Evolutionary conservation across 2,888 invertebrate genomes (phyloP), one percentile per base, ranked within the genome.

Genomic region (Colletes collaris): DNA sequence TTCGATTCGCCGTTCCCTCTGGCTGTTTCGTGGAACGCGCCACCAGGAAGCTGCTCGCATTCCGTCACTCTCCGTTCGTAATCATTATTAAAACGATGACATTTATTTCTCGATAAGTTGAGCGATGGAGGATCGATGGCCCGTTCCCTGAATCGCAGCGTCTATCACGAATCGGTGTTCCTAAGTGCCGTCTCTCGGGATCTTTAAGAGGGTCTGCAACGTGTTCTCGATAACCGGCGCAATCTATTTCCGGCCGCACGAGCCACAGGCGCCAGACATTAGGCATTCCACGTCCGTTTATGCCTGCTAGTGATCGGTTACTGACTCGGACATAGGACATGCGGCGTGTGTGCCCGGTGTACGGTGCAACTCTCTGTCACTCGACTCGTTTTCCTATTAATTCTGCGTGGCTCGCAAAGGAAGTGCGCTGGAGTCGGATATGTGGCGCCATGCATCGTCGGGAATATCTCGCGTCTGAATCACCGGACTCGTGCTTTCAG

Each of bases 381-480:
- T 68, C 81, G 76, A 79, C 79, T 83, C 76, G 76, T 86, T 87
- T 87, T 81, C 87, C 86, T 83, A 87, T 87, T 88, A 88, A 88
- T 88, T 87, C 87, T 84, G 71, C 81, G 77, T 82, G 73, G 79
- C 87, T 88, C 83, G 82, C 85, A 87, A 89, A 90, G 89, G 90
- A 90, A 90, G 89, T 88, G 86, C 83, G 84, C 76, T 71, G 74
- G 70, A 86, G 85, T 90, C 89, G 89, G 88, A 90, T 89, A 86
- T 84, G 84, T 89, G 90, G 90, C 90, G 90, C 90, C 91, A 88
- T 82, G 86, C 87, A 86, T 90, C 88, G 88, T 87, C 88, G 86
- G 83, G 88, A 90, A 90, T 91, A 91, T 91, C 90, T 89, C 83
- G 84, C 85, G 89, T 89, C 90, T 90, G 90, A 90, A 90, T 91